Percentiles rank a stretch among this genome's conserved stretches.
Evolutionary conservation across 2,888 invertebrate genomes (phyloP).

Genomic region (Acronicta leporina): DNA sequence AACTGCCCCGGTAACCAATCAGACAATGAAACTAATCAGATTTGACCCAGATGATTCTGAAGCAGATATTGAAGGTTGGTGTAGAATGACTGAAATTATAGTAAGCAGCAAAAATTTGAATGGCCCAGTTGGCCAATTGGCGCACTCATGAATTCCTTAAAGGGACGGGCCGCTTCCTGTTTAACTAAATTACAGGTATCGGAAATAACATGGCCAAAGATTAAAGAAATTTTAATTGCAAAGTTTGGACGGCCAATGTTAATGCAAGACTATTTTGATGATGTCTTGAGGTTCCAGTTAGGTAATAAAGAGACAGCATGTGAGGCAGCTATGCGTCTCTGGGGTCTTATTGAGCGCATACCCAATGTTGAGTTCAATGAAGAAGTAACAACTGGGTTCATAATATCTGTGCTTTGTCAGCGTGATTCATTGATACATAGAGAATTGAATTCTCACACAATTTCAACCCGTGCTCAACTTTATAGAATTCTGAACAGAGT

Average conservation of each 20-base stretch:
- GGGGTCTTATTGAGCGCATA: slow-evolving; percentile 38
- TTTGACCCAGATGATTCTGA: slow-evolving; percentile 8
- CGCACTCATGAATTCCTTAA: slow-evolving; percentile 47
- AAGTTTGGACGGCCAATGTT: slow-evolving; percentile 44
- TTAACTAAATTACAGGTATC: slow-evolving; percentile 37
- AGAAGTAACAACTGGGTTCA: slow-evolving; percentile 7
- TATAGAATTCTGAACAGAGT: not conserved
- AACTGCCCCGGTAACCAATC: too few species aligned
- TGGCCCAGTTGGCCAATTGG: slow-evolving; percentile 42
- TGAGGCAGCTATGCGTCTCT: slow-evolving; percentile 38
- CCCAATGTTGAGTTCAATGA: slow-evolving; percentile 15
- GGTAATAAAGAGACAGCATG: slow-evolving; percentile 9
- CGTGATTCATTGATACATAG: not conserved
- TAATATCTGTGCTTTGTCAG: slow-evolving; percentile 8
- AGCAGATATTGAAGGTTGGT: slow-evolving; percentile 15
- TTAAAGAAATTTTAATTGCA: slow-evolving; percentile 26
- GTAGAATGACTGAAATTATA: slow-evolving; percentile 4
- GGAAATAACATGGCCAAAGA: slow-evolving; percentile 24
- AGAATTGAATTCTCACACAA: not conserved
- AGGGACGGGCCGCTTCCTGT: slow-evolving; percentile 44
- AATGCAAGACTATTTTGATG: slow-evolving; percentile 51
- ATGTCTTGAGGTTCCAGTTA: slow-evolving; percentile 40
- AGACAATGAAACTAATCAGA: not conserved
- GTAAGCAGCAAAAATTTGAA: not conserved
- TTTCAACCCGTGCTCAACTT: not conserved